Base-by-base conservation (phyloP, 1,140 invertebrate genomes). In the Dufourea novaeangliae region DNA sequence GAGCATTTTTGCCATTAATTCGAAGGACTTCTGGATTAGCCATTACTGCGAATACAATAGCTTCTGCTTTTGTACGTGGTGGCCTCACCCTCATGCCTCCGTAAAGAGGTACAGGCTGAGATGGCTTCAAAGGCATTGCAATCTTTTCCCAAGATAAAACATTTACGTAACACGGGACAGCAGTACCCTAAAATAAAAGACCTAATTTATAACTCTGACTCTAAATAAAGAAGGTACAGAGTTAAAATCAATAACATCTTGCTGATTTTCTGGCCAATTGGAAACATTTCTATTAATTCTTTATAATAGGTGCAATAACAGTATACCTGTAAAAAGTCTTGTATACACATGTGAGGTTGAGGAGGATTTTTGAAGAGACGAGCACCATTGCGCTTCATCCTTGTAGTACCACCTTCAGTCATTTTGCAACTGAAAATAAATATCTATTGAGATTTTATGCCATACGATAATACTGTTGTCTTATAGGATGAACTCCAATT, bases 341-440 rank as follows among this genome's bases (percentile, higher is more conserved):
- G 94, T 82, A 96, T 95, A 90, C 95, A 95, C 95, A 96, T 95
- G 88, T 95, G 95, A 32, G 95, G 95, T 75, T 96, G 95, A 8
- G 95, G 95, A 70, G 95, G 95, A 87, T 95, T 95, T 87, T 95
- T 95, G 77, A 95, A 95, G 80, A 94, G 92, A 63, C 94, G 92
- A 88, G 88, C 77, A 52, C 86, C 87, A 78, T 91, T 90, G 27
- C 90, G 88, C 79, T 91, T 91, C 46, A 87, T 86, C 82, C 84
- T 90, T 3, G 82, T 82, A 22, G 83, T 78, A 32, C 68, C 62
- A 41, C 87, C 86, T 70, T 92, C 91, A 27, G 86, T 90, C 91
- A 92, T 92, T 63, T 85, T 86, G 74, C 70, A 59, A 52, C 87
- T 88, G 70, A 79, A 88, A 87, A 78, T 50, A 50, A 39, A 57